Evolutionary conservation across 1,140 invertebrate genomes (phyloP).

Genomic region (Asobara japonica): DNA sequence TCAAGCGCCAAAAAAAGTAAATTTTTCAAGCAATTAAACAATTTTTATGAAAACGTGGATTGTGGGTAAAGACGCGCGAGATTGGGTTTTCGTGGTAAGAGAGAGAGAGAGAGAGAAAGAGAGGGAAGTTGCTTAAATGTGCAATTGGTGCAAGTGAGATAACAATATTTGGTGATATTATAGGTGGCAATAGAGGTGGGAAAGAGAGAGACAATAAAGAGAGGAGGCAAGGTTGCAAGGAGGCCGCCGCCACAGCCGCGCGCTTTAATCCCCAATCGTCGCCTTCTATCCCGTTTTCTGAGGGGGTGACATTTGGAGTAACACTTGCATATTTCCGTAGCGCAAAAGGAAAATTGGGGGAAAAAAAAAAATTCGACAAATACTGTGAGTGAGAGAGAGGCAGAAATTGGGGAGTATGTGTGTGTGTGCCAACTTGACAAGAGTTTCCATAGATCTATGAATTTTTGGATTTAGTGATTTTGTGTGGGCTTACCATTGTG

Average conservation of each 20-base stretch:
- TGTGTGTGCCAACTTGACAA: slow-evolving; percentile 9
- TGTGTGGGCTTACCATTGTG: too few species aligned
- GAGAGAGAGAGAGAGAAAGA: background rate
- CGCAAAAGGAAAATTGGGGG: background rate
- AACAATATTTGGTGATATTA: background rate
- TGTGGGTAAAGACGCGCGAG: slow-evolving; percentile 13
- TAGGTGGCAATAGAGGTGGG: background rate
- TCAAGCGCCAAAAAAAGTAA: background rate
- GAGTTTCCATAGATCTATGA: too few species aligned
- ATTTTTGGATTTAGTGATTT: too few species aligned
- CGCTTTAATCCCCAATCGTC: slow-evolving; percentile 38
- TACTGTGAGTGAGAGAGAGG: too few species aligned
- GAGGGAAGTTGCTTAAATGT: too few species aligned
- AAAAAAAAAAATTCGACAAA: background rate
- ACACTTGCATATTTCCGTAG: slow-evolving; percentile 1
- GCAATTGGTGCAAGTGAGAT: too few species aligned
- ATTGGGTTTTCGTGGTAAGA: background rate
- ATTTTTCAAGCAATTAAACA: background rate
- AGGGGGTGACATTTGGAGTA: slow-evolving; percentile 49
- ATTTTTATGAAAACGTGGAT: slow-evolving; percentile 9
- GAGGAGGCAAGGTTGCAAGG: slow-evolving; percentile 37
- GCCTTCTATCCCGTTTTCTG: slow-evolving; percentile 27
- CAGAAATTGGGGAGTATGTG: too few species aligned
- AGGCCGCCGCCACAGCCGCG: slow-evolving; percentile 38
- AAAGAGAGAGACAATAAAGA: slow-evolving; percentile 18